Evolutionary conservation across 2,888 invertebrate species (phyloP), one percentile per base, ranked within the genome.

Genomic region (Aethes cnicana): DNA sequence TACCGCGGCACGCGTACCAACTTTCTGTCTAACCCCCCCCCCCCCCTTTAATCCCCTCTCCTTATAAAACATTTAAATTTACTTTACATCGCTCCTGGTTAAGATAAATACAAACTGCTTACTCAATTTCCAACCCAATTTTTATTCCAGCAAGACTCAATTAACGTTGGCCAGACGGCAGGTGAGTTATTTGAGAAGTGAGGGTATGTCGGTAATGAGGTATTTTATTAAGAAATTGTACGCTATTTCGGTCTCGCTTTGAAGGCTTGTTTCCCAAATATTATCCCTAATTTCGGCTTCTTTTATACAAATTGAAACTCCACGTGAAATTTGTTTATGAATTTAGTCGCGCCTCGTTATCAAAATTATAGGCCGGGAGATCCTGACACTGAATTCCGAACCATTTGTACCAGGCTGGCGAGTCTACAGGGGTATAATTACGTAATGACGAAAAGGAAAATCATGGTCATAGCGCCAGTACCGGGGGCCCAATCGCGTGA

Each of bases 41-140:
- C n/a, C 33, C 48, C 28, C 17, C 30, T 30, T n/a, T 37, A 32
- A 52, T 46, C 21, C 46, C 26, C 33, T 26, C 52, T 52, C 44
- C 37, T 46, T 52, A 46, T 52, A 52, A 46, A 52, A 46, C 52
- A 46, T 46, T 46, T 52, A 46, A 52, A 52, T 46, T 52, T 35
- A 43, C 49, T 23, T 44, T 37, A 37, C 23, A 23, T 14, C 14
- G 11, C 21, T 23, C 46, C 32, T 9, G 12, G 32, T 52, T 44
- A 46, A 52, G 44, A 46, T 52, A 46, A 46, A 39, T 26, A 46
- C 41, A 11, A 21, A 12, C 16, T 6, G 8, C 3, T 12, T n/a
- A 36, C 9, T n/a, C 8, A 8, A 43, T 20, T 43, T 20, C 30
- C 8, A 11, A 30, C 18, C 20, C 4, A 43, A 23, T 2, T 14